phyloP scores from a whole-genome alignment of 2,797 vertebrate genomes.

The Leptatherina wallacei region DNA sequence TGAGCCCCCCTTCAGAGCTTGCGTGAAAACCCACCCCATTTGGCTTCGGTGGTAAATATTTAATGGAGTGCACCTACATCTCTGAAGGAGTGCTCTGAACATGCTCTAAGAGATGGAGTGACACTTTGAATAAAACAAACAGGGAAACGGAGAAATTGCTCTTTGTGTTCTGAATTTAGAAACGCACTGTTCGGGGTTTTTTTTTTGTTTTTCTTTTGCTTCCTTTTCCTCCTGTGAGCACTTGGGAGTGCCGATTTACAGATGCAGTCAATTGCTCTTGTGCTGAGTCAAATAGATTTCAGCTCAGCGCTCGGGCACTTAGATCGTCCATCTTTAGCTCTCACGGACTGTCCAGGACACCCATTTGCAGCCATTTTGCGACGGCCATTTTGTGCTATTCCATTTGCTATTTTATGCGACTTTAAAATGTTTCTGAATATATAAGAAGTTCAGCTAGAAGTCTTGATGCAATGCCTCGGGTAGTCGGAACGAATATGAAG shows the following conservation, averaged over 20 bases:
- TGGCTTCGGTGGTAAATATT: conserved; percentile 70
- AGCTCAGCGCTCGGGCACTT: conserved; percentile 65
- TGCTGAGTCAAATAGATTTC: conserved; percentile 74
- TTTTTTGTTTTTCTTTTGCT: conserved; percentile 20
- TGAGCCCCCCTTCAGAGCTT: conserved; percentile 28
- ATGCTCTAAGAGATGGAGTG: conserved; percentile 65
- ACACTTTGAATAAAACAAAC: conserved; percentile 81
- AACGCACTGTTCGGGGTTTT: conserved; percentile 55
- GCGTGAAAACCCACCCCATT: conserved; percentile 72
- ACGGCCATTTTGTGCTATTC: conserved; percentile 58
- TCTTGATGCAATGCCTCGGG: not conserved
- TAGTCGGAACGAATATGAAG: not conserved
- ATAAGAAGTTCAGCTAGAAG: conserved; percentile 5
- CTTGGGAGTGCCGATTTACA: conserved; percentile 63
- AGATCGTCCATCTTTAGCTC: conserved; percentile 68
- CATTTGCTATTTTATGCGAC: conserved; percentile 1
- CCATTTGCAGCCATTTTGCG: conserved; percentile 51
- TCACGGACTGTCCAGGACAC: conserved; percentile 28
- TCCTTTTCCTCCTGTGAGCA: conserved; percentile 41
- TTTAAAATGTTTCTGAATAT: not conserved
- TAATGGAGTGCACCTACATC: conserved; percentile 67
- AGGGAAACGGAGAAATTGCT: conserved; percentile 74
- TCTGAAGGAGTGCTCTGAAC: conserved; percentile 69
- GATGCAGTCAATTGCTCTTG: conserved; percentile 62
- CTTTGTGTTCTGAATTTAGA: conserved; percentile 83